phyloP scores from a whole-genome alignment of 2,888 invertebrate genomes.

The Junonia oenone region DNA sequence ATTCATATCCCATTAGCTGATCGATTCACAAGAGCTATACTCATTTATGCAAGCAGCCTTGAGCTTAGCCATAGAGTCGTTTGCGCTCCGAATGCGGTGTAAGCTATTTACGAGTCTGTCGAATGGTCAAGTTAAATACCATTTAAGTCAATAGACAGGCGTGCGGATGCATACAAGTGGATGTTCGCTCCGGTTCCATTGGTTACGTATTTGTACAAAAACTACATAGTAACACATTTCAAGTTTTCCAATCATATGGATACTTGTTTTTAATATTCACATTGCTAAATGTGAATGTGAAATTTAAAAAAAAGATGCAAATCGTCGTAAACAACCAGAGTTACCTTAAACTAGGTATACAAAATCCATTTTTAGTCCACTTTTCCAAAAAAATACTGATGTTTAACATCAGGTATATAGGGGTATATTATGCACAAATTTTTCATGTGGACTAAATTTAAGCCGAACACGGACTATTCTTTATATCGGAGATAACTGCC shows the following conservation, averaged over 20 bases:
- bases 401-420: too few species aligned
- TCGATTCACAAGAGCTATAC: constrained; percentile 69
- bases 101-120: constrained; percentile 29
- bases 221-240: background rate
- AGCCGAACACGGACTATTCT: too few species aligned
- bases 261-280: too few species aligned
- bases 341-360: too few species aligned
- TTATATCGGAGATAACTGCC: background rate
- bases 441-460: too few species aligned
- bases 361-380: too few species aligned
- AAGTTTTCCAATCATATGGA: too few species aligned
- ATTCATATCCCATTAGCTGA: constrained; percentile 78
- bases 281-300: background rate
- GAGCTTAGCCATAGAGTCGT: constrained; percentile 29
- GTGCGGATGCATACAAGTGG: constrained; percentile 26
- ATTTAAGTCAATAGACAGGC: constrained; percentile 24
- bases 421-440: too few species aligned
- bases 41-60: constrained; percentile 46
- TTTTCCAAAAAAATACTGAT: too few species aligned
- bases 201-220: background rate
- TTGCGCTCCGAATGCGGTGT: constrained; percentile 27
- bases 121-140: constrained; percentile 27
- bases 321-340: too few species aligned
- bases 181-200: background rate
- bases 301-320: too few species aligned